These are phyloP conservation scores for Baryphthengus martii DNA, from an alignment of 2,113 vertebrate genomes.

Conservation along the genomic window DNA sequence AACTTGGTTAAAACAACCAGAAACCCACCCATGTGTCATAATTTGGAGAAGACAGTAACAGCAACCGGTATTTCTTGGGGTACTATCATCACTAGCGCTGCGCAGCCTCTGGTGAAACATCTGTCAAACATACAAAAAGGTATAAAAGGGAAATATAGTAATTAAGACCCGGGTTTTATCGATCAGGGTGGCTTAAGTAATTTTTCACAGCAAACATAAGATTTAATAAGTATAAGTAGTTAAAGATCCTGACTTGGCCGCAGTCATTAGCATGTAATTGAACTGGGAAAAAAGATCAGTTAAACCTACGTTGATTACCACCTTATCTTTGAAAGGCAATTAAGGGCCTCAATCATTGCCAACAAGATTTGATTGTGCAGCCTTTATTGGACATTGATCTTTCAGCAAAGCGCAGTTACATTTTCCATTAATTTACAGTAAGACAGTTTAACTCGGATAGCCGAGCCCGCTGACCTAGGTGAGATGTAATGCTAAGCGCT, in stretches of 20 bases:
- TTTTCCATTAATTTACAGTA: slow-evolving; percentile 88
- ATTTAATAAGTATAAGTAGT: slow-evolving; percentile 94
- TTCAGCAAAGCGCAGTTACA: slow-evolving; percentile 78
- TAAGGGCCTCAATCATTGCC: slow-evolving; percentile 86
- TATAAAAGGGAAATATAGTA: slow-evolving; percentile 77
- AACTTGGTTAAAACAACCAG: neutral
- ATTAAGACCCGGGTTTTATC: slow-evolving; percentile 76
- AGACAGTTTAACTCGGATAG: slow-evolving; percentile 80
- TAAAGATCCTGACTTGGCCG: slow-evolving; percentile 92
- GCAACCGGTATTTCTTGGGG: neutral
- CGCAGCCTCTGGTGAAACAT: slow-evolving; percentile 37
- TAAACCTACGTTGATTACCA: slow-evolving; percentile 90
- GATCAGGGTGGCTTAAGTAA: slow-evolving; percentile 78
- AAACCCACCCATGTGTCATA: neutral
- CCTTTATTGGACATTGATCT: slow-evolving; percentile 91
- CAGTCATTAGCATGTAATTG: slow-evolving; percentile 90
- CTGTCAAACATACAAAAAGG: slow-evolving; percentile 69
- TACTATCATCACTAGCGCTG: slow-evolving; percentile 6
- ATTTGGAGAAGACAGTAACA: neutral
- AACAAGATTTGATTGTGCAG: slow-evolving; percentile 81
- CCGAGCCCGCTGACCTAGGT: slow-evolving; percentile 79
- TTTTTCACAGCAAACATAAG: slow-evolving; percentile 87
- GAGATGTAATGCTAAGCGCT: slow-evolving; percentile 77
- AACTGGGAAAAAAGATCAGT: slow-evolving; percentile 85
- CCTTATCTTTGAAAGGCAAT: slow-evolving; percentile 91